Percentiles rank a stretch among this genome's conserved stretches.
These are phyloP conservation scores for Corynorhinus townsendii DNA, from an alignment of 2,113 vertebrate species.

Conservation along the genomic window DNA sequence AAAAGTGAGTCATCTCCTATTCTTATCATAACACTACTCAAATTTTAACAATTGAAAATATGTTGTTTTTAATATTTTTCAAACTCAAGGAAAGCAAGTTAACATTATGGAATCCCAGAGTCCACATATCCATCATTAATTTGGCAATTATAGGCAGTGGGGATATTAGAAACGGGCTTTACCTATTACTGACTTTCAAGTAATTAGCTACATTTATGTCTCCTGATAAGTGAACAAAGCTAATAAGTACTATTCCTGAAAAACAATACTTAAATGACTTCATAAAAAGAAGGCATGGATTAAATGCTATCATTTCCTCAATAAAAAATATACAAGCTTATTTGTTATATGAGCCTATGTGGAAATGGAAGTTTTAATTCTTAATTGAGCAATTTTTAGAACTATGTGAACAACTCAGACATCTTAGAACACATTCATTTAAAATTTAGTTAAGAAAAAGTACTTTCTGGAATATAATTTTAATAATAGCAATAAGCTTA, in stretches of 20 bases:
- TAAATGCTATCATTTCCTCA: neutral
- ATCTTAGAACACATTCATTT: neutral
- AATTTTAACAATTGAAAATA: neutral
- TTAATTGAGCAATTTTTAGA: neutral
- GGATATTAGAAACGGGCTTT: neutral
- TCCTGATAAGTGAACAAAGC: neutral
- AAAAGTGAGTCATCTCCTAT: neutral
- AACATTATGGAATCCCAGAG: neutral
- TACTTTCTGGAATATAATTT: neutral
- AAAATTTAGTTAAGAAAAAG: neutral
- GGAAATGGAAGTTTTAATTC: neutral
- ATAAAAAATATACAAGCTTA: neutral
- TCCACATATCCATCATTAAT: neutral
- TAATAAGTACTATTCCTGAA: neutral
- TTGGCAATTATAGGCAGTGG: neutral
- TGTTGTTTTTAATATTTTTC: conserved; percentile 17
- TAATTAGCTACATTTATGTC: neutral
- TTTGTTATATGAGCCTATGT: neutral
- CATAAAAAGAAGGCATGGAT: neutral
- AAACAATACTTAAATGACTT: neutral
- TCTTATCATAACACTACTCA: neutral
- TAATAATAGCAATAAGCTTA: neutral
- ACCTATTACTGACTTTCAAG: neutral
- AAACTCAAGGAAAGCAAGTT: neutral
- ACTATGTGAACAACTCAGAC: neutral